These are phyloP conservation scores for Parazoanthus atlanticus DNA, from an alignment of 92 coral and sea anemone species.

Conservation along the genomic window DNA sequence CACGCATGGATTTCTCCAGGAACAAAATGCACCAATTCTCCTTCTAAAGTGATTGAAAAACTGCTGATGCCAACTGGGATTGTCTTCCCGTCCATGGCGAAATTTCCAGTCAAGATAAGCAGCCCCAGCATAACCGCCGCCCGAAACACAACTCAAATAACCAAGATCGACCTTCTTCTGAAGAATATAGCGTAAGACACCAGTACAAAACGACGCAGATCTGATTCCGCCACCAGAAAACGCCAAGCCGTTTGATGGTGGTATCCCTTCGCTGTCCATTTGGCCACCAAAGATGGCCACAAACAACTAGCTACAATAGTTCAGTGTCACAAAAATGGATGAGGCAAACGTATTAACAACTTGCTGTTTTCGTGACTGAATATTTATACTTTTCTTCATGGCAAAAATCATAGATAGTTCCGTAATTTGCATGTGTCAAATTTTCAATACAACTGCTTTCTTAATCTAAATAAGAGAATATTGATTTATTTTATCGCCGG, in stretches of 20 bases:
- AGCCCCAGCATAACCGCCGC: constrained; percentile 75
- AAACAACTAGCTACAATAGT: neutral
- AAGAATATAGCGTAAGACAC: constrained; percentile 69
- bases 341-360: too few species aligned
- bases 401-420: neutral
- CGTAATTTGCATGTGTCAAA: neutral
- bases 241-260: constrained; percentile 56
- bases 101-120: constrained; percentile 76
- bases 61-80: constrained; percentile 61
- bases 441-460: neutral
- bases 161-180: constrained; percentile 55
- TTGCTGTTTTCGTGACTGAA: neutral
- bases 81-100: constrained; percentile 60
- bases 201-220: constrained; percentile 74
- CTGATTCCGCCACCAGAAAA: constrained; percentile 79
- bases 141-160: constrained; percentile 77
- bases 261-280: constrained; percentile 7
- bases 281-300: neutral
- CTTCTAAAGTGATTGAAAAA: constrained; percentile 65
- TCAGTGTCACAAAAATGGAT: neutral
- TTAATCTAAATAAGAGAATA: neutral
- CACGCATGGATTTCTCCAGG: constrained; percentile 61
- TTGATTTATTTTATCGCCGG: neutral
- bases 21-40: constrained; percentile 61
- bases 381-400: too few species aligned